A percentile compares a stretch with the other conserved stretches of the same genome.
phyloP scores from a whole-genome alignment of 1,140 invertebrate genomes.

The Drosophila funebris region DNA sequence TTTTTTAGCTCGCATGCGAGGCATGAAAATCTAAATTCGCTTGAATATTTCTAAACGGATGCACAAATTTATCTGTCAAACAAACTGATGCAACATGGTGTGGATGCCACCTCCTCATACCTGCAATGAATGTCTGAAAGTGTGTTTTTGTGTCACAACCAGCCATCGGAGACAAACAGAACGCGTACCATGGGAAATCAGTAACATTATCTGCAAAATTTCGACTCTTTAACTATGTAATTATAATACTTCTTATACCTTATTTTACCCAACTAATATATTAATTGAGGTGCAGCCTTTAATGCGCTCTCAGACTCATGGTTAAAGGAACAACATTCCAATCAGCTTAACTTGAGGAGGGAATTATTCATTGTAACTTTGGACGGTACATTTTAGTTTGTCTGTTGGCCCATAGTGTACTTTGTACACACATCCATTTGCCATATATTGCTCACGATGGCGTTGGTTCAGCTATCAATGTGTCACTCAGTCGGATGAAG shows the following conservation, averaged over 20 bases:
- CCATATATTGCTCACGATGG: constrained; percentile 31
- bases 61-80: constrained; percentile 73
- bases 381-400: too few relatives aligned
- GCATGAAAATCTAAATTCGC: constrained; percentile 60
- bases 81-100: constrained; percentile 31
- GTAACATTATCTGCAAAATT: constrained; percentile 5
- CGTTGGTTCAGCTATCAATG: constrained; percentile 50
- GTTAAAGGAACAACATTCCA: too few relatives aligned
- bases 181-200: constrained; percentile 37
- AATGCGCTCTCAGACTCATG: too few relatives aligned
- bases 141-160: constrained; percentile 65
- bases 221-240: background rate
- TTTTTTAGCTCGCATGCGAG: constrained; percentile 36
- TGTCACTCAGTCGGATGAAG: constrained; percentile 39
- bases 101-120: background rate
- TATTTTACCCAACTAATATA: too few relatives aligned
- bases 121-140: constrained; percentile 65
- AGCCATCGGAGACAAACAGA: constrained; percentile 27
- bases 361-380: background rate
- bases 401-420: constrained; percentile 26
- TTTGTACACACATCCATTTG: constrained; percentile 39
- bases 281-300: too few relatives aligned
- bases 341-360: too few relatives aligned
- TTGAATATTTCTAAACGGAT: constrained; percentile 75
- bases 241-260: too few relatives aligned